Base-by-base conservation (phyloP, 53 echinoderm and acorn worm genomes). In the Glandiceps talaboti region DNA sequence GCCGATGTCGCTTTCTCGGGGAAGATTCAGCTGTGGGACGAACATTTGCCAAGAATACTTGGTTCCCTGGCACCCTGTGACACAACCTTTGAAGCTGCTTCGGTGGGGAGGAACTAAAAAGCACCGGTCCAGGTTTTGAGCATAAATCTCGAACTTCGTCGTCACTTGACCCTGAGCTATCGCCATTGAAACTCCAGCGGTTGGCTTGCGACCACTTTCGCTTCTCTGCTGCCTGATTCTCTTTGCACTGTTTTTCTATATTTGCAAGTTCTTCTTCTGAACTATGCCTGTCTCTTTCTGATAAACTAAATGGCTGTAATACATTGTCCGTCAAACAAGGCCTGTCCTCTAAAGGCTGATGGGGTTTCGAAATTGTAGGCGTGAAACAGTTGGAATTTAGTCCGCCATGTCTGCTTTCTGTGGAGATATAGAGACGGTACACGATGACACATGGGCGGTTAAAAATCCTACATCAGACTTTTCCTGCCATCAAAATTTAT, bases 191-290 rank as follows among this genome's bases (percentile, higher is more conserved):
- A 14, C 86, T 81, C 90, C 90, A 90, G 14, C 83, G 83, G 33
- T 79, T 82, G 31, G 91, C 87, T 78, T 92, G 94, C 27, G 94
- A 90, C 88, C 90, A 94, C 79, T 94, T 94, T 74, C 94, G 86
- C 83, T 94, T 94, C 31, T 92, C 94, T 73, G 90, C 84, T 26
- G 77, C 79, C n/a, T 85, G 75, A 78, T 31, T 86, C 89, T 85
- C 90, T 94, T 76, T 31, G 14, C 32, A 32, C 31, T 32, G 32
- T 78, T 78, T 78, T 32, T 90, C 94, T 73, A 92, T 87, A 73
- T 83, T 82, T 27, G 88, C 81, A 1, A 94, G 90, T 74, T 94
- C 94, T 64, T 92, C 94, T 76, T 94, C 94, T 1, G 94, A 94
- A 79, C 94, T 94, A 81, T 94, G 90, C 27, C 86, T 85, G 73